Evolutionary conservation across 2,113 vertebrate genomes (phyloP).

Genomic region (Cephalopterus ornatus): DNA sequence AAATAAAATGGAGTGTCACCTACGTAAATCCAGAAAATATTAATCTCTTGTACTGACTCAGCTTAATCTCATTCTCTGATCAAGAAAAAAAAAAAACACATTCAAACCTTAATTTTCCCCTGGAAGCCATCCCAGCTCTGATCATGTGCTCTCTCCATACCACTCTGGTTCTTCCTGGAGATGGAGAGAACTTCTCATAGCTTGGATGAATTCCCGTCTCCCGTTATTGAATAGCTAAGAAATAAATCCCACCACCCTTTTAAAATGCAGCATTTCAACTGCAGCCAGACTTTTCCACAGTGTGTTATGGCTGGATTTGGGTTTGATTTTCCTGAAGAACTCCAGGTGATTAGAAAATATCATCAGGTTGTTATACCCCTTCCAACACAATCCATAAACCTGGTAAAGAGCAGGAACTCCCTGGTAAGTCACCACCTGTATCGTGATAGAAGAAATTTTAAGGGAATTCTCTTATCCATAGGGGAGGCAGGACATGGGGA

Average conservation of each 20-base stretch:
- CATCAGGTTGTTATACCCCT: fast-evolving
- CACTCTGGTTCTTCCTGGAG: background rate
- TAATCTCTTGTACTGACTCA: background rate
- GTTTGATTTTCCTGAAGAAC: background rate
- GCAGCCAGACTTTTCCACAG: background rate
- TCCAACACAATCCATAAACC: background rate
- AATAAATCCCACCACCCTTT: background rate
- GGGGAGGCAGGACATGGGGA: background rate
- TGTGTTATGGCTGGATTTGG: background rate
- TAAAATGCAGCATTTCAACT: background rate
- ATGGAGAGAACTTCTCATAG: background rate
- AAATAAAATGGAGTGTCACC: background rate
- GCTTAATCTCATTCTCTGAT: background rate
- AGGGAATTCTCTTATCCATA: fast-evolving
- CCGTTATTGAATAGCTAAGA: fast-evolving
- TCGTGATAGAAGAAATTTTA: background rate
- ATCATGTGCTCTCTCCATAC: background rate
- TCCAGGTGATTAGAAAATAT: background rate
- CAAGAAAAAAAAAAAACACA: background rate
- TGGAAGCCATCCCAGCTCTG: background rate
- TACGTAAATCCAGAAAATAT: background rate
- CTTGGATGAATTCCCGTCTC: background rate
- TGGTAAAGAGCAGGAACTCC: background rate
- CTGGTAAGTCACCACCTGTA: background rate
- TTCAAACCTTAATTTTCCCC: background rate